Percentiles rank a stretch among this genome's conserved stretches.
Conservation (phyloP, 2,797 vertebrate species). For the Sebastes iracundus region DNA sequence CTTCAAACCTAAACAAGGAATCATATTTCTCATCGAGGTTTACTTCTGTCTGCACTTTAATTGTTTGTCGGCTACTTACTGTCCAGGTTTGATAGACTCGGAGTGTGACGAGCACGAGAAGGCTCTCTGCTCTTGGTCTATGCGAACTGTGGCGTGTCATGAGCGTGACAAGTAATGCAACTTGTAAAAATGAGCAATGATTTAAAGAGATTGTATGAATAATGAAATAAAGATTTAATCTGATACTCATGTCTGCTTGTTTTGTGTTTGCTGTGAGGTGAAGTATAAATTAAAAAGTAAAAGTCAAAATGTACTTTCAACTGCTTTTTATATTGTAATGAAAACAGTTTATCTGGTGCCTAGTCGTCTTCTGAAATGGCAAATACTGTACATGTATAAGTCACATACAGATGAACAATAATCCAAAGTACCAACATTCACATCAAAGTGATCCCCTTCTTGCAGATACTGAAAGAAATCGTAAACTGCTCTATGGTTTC, state of each 20-base stretch:
- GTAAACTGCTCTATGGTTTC: not conserved
- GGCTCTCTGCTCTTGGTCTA: not conserved
- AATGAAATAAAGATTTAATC: conserved; percentile 31
- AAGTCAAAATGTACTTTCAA: not conserved
- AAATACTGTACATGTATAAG: not conserved
- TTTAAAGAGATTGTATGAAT: conserved; percentile 12
- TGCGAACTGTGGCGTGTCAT: not conserved
- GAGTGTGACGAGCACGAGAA: not conserved
- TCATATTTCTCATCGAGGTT: conserved; percentile 18
- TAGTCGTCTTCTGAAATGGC: not conserved
- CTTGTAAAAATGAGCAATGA: conserved; percentile 35
- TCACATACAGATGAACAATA: not conserved
- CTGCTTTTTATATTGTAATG: not conserved
- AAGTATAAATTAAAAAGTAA: not conserved
- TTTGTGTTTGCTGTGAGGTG: not conserved
- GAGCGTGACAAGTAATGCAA: not conserved
- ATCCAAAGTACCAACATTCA: not conserved
- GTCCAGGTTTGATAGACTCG: not conserved
- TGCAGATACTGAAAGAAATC: too few relatives aligned
- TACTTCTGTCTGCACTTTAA: conserved; percentile 69
- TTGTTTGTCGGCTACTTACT: not conserved
- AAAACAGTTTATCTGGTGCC: not conserved
- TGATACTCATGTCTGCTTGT: not conserved
- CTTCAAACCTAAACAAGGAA: not conserved
- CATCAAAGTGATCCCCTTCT: not conserved